Evolutionary conservation across 2,797 vertebrate species (phyloP).

Genomic region (Enteromius fasciolatus): DNA sequence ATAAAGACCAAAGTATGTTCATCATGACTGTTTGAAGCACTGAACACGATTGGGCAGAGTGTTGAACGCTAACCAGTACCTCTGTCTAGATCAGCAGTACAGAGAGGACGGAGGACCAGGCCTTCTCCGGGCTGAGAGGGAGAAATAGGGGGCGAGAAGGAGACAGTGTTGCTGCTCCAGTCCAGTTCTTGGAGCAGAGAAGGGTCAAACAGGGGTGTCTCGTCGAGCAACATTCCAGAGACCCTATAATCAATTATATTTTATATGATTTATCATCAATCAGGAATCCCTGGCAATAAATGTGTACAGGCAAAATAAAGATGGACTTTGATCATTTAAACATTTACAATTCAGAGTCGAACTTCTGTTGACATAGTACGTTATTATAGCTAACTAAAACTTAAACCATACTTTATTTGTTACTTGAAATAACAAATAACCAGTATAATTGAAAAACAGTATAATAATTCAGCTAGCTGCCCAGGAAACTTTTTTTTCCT

Average conservation of each 20-base stretch:
- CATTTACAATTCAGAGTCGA: slow-evolving; percentile 31
- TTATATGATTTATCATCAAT: not conserved
- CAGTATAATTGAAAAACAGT: no score
- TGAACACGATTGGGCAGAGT: not conserved
- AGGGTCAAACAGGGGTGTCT: slow-evolving; percentile 91
- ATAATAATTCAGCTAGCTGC: not conserved
- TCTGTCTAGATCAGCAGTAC: slow-evolving; percentile 87
- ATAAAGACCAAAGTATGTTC: not conserved
- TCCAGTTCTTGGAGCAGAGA: slow-evolving; percentile 87
- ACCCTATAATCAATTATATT: slow-evolving; percentile 45
- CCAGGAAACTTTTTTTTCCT: not conserved
- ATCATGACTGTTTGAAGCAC: not conserved
- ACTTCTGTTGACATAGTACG: not conserved
- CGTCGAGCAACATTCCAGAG: slow-evolving; percentile 84
- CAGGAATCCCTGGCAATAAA: not conserved
- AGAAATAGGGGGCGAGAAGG: slow-evolving; percentile 89
- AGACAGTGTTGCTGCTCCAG: slow-evolving; percentile 85
- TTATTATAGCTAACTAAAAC: not conserved
- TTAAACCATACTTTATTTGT: not conserved
- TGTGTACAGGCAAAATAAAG: not conserved
- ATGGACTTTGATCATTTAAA: slow-evolving; percentile 50
- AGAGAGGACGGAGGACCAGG: slow-evolving; percentile 90
- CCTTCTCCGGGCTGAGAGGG: slow-evolving; percentile 86
- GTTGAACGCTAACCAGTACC: slow-evolving; percentile 73
- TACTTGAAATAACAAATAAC: not conserved